Evolutionary conservation across 2,797 vertebrate species (phyloP).

Genomic region (Avahi laniger): DNA sequence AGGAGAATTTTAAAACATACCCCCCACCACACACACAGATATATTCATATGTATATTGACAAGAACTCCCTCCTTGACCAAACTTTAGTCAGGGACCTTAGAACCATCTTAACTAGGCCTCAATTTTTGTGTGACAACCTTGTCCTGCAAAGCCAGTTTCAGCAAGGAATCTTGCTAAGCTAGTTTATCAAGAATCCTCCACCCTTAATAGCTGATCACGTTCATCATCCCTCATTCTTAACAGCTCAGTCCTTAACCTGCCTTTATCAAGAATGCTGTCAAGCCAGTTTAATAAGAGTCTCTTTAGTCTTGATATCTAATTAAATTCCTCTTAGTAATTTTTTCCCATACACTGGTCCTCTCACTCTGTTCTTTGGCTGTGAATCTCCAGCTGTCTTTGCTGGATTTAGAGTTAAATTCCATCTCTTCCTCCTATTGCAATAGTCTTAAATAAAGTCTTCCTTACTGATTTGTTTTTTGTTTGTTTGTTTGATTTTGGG

Average conservation of each 20-base stretch:
- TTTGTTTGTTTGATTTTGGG: no score
- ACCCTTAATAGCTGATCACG: not conserved
- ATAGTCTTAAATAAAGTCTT: not conserved
- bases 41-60: not conserved
- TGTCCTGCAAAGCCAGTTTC: not conserved
- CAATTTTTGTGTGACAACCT: not conserved
- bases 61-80: not conserved
- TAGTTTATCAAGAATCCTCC: not conserved
- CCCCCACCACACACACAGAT: not conserved
- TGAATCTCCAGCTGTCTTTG: not conserved
- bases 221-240: not conserved
- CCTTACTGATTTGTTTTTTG: no score
- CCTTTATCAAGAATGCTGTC: not conserved
- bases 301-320: not conserved
- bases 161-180: not conserved
- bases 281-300: not conserved
- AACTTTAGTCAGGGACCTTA: not conserved
- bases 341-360: not conserved
- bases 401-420: not conserved
- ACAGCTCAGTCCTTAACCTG: not conserved
- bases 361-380: not conserved
- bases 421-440: not conserved
- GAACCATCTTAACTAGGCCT: not conserved
- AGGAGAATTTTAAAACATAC: not conserved
- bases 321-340: not conserved